Percentiles rank a stretch among this genome's conserved stretches.
Evolutionary conservation across 37 sponge, comb jelly and placozoan genomes (phyloP).

Genomic region (Hormiphora californensis): DNA sequence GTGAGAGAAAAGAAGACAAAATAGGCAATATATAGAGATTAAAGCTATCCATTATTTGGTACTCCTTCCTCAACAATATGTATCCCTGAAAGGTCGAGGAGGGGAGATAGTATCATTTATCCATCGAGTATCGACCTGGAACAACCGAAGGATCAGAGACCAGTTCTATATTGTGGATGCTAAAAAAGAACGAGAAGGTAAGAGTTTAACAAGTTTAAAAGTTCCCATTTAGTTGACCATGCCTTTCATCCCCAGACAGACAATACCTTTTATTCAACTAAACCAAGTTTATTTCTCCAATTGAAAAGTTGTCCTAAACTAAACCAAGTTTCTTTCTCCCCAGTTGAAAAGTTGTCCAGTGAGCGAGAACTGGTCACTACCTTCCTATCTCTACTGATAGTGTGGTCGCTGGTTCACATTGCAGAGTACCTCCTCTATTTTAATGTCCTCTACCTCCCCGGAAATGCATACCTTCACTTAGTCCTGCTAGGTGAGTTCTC

Average conservation of each 20-base stretch:
- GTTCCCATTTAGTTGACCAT: too few species aligned
- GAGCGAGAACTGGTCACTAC: neutral
- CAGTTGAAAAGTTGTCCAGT: too few species aligned
- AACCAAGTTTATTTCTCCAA: too few species aligned
- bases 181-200: neutral
- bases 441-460: neutral
- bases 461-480: neutral
- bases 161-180: neutral
- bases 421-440: constrained; percentile 9
- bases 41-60: too few species aligned
- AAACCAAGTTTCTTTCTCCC: too few species aligned
- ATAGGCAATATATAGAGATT: too few species aligned
- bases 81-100: neutral
- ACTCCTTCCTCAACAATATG: too few species aligned
- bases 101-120: neutral
- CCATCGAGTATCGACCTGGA: neutral
- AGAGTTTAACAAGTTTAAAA: too few species aligned
- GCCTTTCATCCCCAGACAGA: too few species aligned
- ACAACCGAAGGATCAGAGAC: neutral
- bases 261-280: too few species aligned
- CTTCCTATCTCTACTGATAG: neutral
- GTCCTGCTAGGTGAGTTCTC: neutral
- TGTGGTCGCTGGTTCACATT: neutral
- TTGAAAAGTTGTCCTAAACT: too few species aligned
- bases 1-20: too few species aligned